Conservation (phyloP, 2,888 invertebrate species). For the Heliconius ethilla region DNA sequence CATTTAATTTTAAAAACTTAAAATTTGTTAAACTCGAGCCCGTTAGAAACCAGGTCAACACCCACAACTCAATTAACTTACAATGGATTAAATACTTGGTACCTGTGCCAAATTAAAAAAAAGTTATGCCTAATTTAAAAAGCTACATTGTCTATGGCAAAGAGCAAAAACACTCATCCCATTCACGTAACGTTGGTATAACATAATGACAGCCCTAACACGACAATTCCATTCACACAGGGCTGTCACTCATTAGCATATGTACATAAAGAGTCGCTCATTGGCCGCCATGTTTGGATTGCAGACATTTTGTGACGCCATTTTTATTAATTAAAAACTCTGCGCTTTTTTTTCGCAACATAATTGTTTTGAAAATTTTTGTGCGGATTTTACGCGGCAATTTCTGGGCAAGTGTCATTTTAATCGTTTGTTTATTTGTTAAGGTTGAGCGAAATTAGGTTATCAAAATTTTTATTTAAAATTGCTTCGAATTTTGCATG, state of each 20-base stretch:
- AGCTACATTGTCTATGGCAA: conserved; percentile 46
- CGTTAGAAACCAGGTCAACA: conserved; percentile 23
- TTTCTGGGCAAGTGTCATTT: conserved; percentile 37
- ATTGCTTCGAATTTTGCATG: conserved; percentile 19
- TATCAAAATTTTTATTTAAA: conserved; percentile 29
- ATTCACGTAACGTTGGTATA: conserved; percentile 58
- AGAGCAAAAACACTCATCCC: conserved; percentile 62
- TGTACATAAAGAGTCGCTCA: conserved; percentile 72
- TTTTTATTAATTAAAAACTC: conserved; percentile 76
- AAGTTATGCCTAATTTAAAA: conserved; percentile 48
- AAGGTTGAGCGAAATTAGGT: conserved; percentile 32
- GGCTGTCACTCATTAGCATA: conserved; percentile 79
- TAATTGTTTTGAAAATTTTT: conserved; percentile 60
- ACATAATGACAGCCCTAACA: conserved; percentile 76
- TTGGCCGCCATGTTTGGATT: conserved; percentile 71
- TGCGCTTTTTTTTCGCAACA: conserved; percentile 53
- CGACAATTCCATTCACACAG: conserved; percentile 78
- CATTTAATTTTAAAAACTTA: conserved; percentile 20
- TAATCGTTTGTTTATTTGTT: conserved; percentile 40
- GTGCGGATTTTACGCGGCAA: conserved; percentile 47
- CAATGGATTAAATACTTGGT: conserved; percentile 19
- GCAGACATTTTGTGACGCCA: conserved; percentile 68
- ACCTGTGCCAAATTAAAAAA: conserved; percentile 40
- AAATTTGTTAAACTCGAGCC: conserved; percentile 12
- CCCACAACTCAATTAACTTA: conserved; percentile 14